Evolutionary conservation across 30 jellyfish, hydroid and myxozoan species (phyloP).

Genomic region (Chrysaora quinquecirrha): DNA sequence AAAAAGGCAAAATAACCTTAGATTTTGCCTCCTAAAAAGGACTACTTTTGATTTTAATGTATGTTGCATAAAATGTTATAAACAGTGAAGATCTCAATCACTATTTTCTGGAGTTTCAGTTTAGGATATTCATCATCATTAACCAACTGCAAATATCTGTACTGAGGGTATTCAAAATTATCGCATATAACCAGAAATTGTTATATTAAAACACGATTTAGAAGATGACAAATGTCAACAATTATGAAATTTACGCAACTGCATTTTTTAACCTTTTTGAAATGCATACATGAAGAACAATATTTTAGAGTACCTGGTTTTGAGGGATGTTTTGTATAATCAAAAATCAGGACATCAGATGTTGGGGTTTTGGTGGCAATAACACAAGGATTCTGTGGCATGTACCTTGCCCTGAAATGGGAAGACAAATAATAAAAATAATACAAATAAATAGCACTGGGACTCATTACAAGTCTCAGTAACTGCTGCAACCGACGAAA

Average conservation of each 20-base stretch:
- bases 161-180: no score
- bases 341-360: conserved; percentile 97
- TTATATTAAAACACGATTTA: no score
- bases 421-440: no score
- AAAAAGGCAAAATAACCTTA: conserved; percentile 34
- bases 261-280: no score
- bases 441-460: no score
- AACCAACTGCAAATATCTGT: conserved; percentile 67
- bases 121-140: conserved; percentile 31
- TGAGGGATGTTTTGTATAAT: conserved; percentile 97
- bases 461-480: no score
- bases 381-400: conserved; percentile 99
- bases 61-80: conserved; percentile 27
- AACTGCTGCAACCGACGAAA: no score
- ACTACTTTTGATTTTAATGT: conserved; percentile 9
- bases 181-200: background rate
- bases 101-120: conserved; percentile 19
- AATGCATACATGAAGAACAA: no score
- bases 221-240: no score
- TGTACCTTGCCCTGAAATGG: conserved; percentile 96
- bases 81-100: conserved; percentile 24
- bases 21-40: conserved; percentile 52
- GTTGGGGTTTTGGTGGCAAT: conserved; percentile 99
- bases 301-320: conserved; percentile 64
- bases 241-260: no score